These are phyloP conservation scores for Trypoxylus dichotomus DNA, from an alignment of 1,140 invertebrate species.

Conservation along the genomic window DNA sequence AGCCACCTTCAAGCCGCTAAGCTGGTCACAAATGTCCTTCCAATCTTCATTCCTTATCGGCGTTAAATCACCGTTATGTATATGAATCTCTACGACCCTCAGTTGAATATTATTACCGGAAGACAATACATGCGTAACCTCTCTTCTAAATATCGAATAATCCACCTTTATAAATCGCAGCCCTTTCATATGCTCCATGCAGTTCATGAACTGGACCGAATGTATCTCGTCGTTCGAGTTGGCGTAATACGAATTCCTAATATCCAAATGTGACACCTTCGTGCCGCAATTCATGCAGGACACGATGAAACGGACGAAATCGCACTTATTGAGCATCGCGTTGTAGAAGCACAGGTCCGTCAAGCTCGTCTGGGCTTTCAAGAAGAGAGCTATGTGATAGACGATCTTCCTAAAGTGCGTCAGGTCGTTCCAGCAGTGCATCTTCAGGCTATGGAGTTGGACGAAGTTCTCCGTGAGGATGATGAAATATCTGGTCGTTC, in stretches of 20 bases:
- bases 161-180: constrained; percentile 16
- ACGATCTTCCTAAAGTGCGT: constrained; percentile 18
- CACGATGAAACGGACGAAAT: constrained; percentile 15
- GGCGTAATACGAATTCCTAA: constrained; percentile 24
- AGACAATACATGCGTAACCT: constrained; percentile 9
- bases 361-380: constrained; percentile 20
- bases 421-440: constrained; percentile 28
- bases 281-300: constrained; percentile 12
- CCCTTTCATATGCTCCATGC: constrained; percentile 18
- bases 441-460: constrained; percentile 16
- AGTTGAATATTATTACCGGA: constrained; percentile 8
- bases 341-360: constrained; percentile 20
- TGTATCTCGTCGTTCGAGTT: background rate
- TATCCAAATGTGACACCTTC: constrained; percentile 14
- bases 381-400: constrained; percentile 15
- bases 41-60: constrained; percentile 16
- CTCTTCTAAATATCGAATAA: constrained; percentile 19
- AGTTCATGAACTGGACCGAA: constrained; percentile 20
- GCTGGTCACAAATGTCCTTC: background rate
- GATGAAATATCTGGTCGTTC: constrained; percentile 20
- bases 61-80: constrained; percentile 8
- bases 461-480: constrained; percentile 29
- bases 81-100: constrained; percentile 11
- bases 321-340: constrained; percentile 26
- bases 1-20: constrained; percentile 11